Evolutionary conservation across 2,888 invertebrate species (phyloP), one percentile per base, ranked within the genome.

Genomic region (Drosophila monieri): DNA sequence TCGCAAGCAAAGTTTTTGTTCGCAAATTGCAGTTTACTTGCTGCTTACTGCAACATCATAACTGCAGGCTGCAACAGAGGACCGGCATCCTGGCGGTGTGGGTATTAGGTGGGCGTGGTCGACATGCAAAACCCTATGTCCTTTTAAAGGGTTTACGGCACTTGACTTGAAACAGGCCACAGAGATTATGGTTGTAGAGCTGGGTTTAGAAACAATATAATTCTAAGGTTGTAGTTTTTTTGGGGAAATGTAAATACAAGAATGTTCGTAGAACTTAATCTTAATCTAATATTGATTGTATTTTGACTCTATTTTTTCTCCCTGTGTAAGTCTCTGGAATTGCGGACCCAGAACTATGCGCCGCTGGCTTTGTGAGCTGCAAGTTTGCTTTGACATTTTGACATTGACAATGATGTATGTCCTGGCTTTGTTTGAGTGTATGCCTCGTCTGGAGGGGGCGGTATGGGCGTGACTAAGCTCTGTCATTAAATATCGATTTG

Each of bases 361-460:
- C 57, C 67, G 66, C 54, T 66, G 53, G 74, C 70, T 72, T 73
- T 59, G 71, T 73, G 69, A 68, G 73, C 80, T 56, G 48, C 69
- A 77, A 84, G 80, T 83, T 76, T 77, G 74, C 80, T 79, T 78
- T 89, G 88, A 89, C 89, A 89, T 85, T 89, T 88, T 88, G 88
- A 88, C 87, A 87, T 86, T 87, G 87, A 88, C 88, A 89, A 89
- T 89, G 89, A 88, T 89, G 88, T 88, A 88, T 88, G 89, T 72
- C 80, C 80, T 65, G 39, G 60, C 60, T 58, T 39, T 56, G 58
- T 68, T 56, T 49, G 59, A 41, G 39, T 57, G 52, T 47, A 44
- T 44, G 18, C 30, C 47, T 27, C 53, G 55, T 47, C 21, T 44
- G 46, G 64, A 39, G 44, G 48, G 54, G 41, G 56, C 52, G 56